Conservation (phyloP, 2,888 invertebrate species). For the Nyleta sp. region DNA sequence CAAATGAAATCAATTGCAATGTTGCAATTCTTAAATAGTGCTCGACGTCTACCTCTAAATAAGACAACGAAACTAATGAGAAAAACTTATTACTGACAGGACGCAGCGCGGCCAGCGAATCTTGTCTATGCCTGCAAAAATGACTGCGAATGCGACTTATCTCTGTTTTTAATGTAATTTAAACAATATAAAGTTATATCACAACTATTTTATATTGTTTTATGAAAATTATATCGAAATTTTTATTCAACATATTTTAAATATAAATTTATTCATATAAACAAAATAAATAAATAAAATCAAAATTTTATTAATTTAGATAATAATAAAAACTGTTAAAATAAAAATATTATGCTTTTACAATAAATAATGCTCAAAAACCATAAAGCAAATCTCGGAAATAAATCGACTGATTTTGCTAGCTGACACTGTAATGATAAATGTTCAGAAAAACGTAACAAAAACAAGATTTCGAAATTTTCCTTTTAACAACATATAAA, state of each 20-base stretch:
- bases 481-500: conserved; percentile 3
- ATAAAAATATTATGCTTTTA: neutral
- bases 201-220: neutral
- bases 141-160: too few species aligned
- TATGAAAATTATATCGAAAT: neutral
- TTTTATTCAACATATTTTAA: neutral
- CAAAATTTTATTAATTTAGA: neutral
- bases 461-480: conserved; percentile 1
- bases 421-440: conserved; percentile 3
- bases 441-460: neutral
- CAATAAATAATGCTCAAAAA: conserved; percentile 1
- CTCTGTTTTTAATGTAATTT: neutral
- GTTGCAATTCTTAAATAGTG: too few species aligned
- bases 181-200: neutral
- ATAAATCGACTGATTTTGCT: conserved; percentile 4
- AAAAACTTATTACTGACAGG: too few species aligned
- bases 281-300: conserved; percentile 2
- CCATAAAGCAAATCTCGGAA: neutral
- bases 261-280: neutral
- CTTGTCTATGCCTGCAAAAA: too few species aligned
- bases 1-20: too few species aligned
- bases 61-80: too few species aligned
- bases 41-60: too few species aligned
- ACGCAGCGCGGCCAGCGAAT: too few species aligned
- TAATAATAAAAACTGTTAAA: neutral